A percentile compares a stretch with the other conserved stretches of the same genome.
phyloP scores from a whole-genome alignment of 2,888 invertebrate species.

The Coleophora deauratella region DNA sequence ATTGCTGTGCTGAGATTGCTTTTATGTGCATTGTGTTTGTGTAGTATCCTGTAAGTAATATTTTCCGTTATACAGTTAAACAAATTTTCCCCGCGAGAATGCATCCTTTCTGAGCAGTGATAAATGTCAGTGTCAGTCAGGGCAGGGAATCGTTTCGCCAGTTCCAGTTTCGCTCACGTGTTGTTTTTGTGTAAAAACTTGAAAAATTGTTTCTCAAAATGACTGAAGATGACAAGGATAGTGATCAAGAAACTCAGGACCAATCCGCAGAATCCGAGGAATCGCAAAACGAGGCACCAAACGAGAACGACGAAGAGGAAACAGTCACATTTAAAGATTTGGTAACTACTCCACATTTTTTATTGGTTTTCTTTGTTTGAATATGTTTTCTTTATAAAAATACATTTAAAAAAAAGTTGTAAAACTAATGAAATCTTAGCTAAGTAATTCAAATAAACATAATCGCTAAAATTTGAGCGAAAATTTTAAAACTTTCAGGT shows the following conservation, averaged over 20 bases:
- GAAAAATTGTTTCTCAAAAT: conserved; percentile 25
- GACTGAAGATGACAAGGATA: conserved; percentile 41
- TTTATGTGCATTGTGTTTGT: no score
- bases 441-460: no score
- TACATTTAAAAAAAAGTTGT: neutral
- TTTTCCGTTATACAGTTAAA: no score
- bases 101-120: no score
- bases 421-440: neutral
- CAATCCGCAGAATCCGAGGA: conserved; percentile 25
- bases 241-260: conserved; percentile 32
- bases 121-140: no score
- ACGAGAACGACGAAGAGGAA: conserved; percentile 36
- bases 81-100: no score
- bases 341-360: conserved; percentile 26
- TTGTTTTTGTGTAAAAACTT: neutral
- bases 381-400: neutral
- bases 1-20: no score
- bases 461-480: neutral
- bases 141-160: no score
- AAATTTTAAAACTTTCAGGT: conserved; percentile 23
- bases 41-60: no score
- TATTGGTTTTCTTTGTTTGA: neutral
- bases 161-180: neutral
- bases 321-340: conserved; percentile 63
- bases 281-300: conserved; percentile 18